A percentile compares a stretch with the other conserved stretches of the same genome.
Evolutionary conservation across 2,888 invertebrate genomes (phyloP).

Genomic region (Nomada hirtipes): DNA sequence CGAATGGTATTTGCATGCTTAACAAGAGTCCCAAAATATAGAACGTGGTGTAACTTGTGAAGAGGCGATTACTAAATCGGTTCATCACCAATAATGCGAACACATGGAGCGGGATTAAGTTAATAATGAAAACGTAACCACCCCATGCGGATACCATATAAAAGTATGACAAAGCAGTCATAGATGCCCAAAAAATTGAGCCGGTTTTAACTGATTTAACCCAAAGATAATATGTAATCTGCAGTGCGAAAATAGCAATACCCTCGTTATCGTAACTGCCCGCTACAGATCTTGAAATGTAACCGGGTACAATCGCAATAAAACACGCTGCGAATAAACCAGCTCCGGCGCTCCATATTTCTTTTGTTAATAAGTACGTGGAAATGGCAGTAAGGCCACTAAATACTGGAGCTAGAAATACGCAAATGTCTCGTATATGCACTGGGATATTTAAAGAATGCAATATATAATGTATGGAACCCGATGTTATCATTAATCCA

Average conservation of each 20-base stretch:
- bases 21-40: constrained; percentile 97
- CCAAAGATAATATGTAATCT: constrained; percentile 99
- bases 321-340: constrained; percentile 99
- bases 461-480: constrained; percentile 97
- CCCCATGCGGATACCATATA: constrained; percentile 99
- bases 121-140: constrained; percentile 99
- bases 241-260: constrained; percentile 99
- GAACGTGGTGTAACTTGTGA: constrained; percentile 98
- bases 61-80: constrained; percentile 95
- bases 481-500: constrained; percentile 99
- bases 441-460: constrained; percentile 97
- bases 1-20: constrained; percentile 99
- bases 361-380: constrained; percentile 98
- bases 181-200: constrained; percentile 97
- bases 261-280: constrained; percentile 99
- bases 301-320: constrained; percentile 99
- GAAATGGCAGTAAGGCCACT: constrained; percentile 99
- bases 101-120: constrained; percentile 98
- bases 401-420: constrained; percentile 98
- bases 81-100: constrained; percentile 98
- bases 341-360: constrained; percentile 98
- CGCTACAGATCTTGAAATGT: constrained; percentile 99
- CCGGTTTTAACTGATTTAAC: constrained; percentile 99
- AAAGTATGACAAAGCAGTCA: constrained; percentile 98
- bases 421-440: constrained; percentile 99